Percentiles rank a stretch among this genome's conserved stretches.
These are phyloP conservation scores for Baryphthengus martii DNA, from an alignment of 2,113 vertebrate species.

Conservation along the genomic window DNA sequence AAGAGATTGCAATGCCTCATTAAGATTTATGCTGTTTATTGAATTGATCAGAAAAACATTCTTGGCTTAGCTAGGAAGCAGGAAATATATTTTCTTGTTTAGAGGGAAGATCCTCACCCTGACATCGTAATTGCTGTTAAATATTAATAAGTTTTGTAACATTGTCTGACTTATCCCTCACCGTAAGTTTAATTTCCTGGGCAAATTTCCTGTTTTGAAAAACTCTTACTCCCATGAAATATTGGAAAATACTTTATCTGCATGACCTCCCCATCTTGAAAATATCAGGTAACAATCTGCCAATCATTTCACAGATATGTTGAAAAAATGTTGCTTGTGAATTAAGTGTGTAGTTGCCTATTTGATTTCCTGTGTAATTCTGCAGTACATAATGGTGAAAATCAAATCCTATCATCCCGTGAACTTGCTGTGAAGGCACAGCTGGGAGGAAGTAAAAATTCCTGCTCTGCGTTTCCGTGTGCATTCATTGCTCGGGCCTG, in stretches of 20 bases:
- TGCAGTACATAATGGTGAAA: not conserved
- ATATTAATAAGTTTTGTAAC: not conserved
- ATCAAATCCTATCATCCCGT: not conserved
- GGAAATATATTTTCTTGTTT: not conserved
- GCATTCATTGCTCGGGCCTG: accelerated
- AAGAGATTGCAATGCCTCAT: not conserved
- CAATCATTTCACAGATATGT: not conserved
- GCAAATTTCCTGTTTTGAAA: not conserved
- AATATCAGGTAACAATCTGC: not conserved
- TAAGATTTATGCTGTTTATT: not conserved
- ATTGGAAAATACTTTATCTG: not conserved
- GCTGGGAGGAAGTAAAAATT: not conserved
- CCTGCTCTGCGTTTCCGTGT: not conserved
- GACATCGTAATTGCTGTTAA: not conserved
- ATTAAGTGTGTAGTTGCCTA: not conserved
- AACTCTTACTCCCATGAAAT: not conserved
- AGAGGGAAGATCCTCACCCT: not conserved
- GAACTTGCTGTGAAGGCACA: accelerated
- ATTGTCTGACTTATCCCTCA: not conserved
- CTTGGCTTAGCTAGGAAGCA: not conserved
- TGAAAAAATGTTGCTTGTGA: not conserved
- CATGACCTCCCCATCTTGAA: accelerated
- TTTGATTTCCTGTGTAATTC: not conserved
- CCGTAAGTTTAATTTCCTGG: not conserved
- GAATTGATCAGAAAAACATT: not conserved